A percentile compares a stretch with the other conserved stretches of the same genome.
Conservation (phyloP, 2,797 vertebrate genomes). For the Craterocephalus amniculus region DNA sequence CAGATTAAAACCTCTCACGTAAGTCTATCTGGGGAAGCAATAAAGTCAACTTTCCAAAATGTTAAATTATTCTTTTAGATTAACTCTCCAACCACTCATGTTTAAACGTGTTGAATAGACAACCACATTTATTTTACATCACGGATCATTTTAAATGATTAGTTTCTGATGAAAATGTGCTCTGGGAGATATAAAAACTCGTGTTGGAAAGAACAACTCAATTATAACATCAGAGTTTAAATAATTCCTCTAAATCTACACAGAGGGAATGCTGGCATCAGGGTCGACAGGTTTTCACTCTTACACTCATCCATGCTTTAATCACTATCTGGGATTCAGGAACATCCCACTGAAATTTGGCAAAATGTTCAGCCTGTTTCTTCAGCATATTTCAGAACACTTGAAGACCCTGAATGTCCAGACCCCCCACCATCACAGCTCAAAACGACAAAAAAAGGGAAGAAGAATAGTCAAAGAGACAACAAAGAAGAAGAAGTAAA, state of each 20-base stretch:
- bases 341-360: neutral
- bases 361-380: neutral
- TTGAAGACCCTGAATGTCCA: slow-evolving; percentile 71
- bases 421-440: slow-evolving; percentile 58
- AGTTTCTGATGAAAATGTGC: slow-evolving; percentile 11
- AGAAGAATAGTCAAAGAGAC: slow-evolving; percentile 57
- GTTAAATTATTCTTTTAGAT: slow-evolving; percentile 13
- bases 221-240: slow-evolving; percentile 39
- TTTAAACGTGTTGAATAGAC: slow-evolving; percentile 15
- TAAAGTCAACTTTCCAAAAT: slow-evolving; percentile 14
- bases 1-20: neutral
- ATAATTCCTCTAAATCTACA: slow-evolving; percentile 66
- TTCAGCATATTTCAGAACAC: slow-evolving; percentile 40
- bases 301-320: slow-evolving; percentile 25
- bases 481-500: slow-evolving; percentile 11
- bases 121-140: slow-evolving; percentile 11
- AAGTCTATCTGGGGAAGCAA: neutral
- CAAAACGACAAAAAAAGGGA: slow-evolving; percentile 44
- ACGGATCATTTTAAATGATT: slow-evolving; percentile 12
- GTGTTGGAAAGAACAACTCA: slow-evolving; percentile 55
- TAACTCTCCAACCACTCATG: slow-evolving; percentile 8
- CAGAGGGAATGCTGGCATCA: slow-evolving; percentile 60
- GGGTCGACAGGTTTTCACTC: slow-evolving; percentile 75
- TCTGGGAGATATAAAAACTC: slow-evolving; percentile 12
- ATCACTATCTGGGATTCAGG: neutral